A percentile compares a stretch with the other conserved stretches of the same genome.
Evolutionary conservation across 2,888 invertebrate genomes (phyloP).

Genomic region (Caenorhabditis uteleia): DNA sequence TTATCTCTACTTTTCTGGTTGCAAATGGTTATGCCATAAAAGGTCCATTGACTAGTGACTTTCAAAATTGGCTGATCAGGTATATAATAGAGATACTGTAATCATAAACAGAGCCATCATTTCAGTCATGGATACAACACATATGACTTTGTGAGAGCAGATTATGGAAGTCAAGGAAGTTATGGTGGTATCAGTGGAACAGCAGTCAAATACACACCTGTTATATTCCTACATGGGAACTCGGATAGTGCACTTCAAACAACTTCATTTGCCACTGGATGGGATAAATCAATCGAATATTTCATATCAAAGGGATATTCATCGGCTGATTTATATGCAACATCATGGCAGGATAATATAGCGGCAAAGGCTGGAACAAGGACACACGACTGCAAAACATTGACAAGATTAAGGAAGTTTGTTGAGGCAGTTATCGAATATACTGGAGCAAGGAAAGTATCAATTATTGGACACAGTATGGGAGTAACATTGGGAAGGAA

Average conservation of each 20-base stretch:
- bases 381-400: constrained; percentile 52
- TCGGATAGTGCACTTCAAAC: constrained; percentile 50
- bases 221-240: constrained; percentile 57
- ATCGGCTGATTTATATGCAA: constrained; percentile 55
- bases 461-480: constrained; percentile 57
- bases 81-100: not conserved
- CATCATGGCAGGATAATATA: constrained; percentile 57
- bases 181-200: constrained; percentile 45
- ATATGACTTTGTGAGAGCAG: constrained; percentile 39
- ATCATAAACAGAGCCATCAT: not conserved
- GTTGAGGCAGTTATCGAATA: constrained; percentile 52
- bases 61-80: constrained; percentile 35
- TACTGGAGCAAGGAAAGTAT: constrained; percentile 41
- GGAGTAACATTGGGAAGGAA: constrained; percentile 58
- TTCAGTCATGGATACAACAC: constrained; percentile 36
- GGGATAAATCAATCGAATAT: constrained; percentile 44
- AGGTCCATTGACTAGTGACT: constrained; percentile 38
- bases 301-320: constrained; percentile 48
- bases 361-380: constrained; percentile 36
- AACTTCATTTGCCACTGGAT: constrained; percentile 38
- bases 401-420: constrained; percentile 51
- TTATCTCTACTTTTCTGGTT: too few relatives aligned
- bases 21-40: too few relatives aligned
- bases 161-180: constrained; percentile 49
- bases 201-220: constrained; percentile 17